Conservation (phyloP, 2,888 invertebrate species). For the Cantharis rufa region DNA sequence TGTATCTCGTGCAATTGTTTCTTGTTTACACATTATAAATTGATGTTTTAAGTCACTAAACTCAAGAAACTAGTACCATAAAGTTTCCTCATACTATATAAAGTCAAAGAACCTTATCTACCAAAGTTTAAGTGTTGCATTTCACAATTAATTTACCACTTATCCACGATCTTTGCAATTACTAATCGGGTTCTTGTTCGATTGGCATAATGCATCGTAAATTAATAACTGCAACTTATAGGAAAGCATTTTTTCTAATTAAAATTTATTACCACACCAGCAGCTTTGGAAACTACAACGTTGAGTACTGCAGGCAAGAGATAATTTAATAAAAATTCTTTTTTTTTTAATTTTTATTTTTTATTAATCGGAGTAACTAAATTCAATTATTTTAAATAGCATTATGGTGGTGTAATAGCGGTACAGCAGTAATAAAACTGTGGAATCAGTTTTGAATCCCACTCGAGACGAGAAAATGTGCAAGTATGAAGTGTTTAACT, state of each 20-base stretch:
- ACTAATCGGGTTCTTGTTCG: not conserved
- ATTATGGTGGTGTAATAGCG: too few species aligned
- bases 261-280: not conserved
- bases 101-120: not conserved
- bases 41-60: not conserved
- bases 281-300: not conserved
- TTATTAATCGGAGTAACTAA: too few species aligned
- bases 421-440: too few species aligned
- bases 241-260: not conserved
- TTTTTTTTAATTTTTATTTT: too few species aligned
- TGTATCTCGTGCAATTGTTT: not conserved
- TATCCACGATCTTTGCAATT: not conserved
- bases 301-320: not conserved
- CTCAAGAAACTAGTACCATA: not conserved
- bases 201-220: not conserved
- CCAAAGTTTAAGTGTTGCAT: not conserved
- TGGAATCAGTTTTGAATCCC: not conserved
- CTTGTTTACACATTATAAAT: not conserved
- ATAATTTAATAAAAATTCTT: too few species aligned
- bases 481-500: not conserved
- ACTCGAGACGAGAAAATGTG: not conserved
- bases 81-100: not conserved
- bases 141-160: not conserved
- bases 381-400: too few species aligned
- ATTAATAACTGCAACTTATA: not conserved